Evolutionary conservation across 2,797 vertebrate species (phyloP).

Genomic region (Cheirogaleus major): DNA sequence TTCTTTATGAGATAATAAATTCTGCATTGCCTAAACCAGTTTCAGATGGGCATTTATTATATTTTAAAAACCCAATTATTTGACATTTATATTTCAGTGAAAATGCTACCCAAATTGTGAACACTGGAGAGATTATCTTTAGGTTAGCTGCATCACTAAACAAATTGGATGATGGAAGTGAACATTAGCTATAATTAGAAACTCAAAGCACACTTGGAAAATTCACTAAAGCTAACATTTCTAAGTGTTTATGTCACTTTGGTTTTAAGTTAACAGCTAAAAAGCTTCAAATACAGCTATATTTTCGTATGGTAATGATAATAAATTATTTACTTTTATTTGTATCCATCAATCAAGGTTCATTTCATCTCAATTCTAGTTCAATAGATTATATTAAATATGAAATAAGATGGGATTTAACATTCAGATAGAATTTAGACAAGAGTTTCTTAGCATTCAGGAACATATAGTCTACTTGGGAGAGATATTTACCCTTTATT

Average conservation of each 20-base stretch:
- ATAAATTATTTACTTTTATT: background rate
- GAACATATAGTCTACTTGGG: background rate
- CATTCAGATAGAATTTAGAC: background rate
- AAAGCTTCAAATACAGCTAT: background rate
- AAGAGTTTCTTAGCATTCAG: background rate
- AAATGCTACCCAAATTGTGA: background rate
- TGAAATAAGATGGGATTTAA: background rate
- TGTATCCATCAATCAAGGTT: background rate
- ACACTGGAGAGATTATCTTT: constrained; percentile 18
- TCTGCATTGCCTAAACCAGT: background rate
- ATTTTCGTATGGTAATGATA: background rate
- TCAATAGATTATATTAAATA: background rate
- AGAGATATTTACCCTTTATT: background rate
- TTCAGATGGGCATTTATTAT: background rate
- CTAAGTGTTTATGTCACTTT: background rate
- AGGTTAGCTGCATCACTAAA: background rate
- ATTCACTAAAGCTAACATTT: background rate
- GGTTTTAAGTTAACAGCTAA: background rate
- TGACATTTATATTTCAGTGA: background rate
- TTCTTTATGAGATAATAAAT: background rate
- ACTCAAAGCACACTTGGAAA: background rate
- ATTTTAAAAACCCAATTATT: background rate
- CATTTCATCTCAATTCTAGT: background rate
- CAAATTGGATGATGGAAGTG: background rate
- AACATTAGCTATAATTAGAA: background rate